Conservation (phyloP, 2,888 invertebrate genomes). For the Aplocera efformata region DNA sequence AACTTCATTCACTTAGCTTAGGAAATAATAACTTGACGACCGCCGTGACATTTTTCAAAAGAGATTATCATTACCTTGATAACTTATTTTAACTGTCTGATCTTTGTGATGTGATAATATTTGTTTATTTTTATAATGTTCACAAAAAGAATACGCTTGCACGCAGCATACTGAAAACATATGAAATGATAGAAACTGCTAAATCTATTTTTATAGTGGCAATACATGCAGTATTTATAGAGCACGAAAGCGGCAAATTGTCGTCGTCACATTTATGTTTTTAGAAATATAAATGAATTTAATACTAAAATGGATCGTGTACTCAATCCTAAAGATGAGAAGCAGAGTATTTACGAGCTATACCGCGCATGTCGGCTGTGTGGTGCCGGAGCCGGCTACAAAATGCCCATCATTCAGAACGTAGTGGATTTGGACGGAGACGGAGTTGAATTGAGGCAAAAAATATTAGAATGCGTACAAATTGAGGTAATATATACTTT, state of each 20-base stretch:
- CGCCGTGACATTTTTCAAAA: too few species aligned
- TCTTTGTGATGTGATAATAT: too few species aligned
- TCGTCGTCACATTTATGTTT: slow-evolving; percentile 11
- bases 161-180: too few species aligned
- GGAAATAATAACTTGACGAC: too few species aligned
- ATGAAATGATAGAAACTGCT: background rate
- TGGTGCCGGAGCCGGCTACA: slow-evolving; percentile 72
- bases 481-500: slow-evolving; percentile 73
- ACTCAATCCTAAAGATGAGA: slow-evolving; percentile 41
- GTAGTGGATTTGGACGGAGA: slow-evolving; percentile 49
- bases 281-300: slow-evolving; percentile 17
- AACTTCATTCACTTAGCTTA: too few species aligned
- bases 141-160: too few species aligned
- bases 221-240: too few species aligned
- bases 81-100: too few species aligned
- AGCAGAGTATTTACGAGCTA: slow-evolving; percentile 64
- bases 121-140: too few species aligned
- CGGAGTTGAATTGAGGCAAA: slow-evolving; percentile 58
- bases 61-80: too few species aligned
- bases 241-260: slow-evolving; percentile 6
- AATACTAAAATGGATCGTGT: slow-evolving; percentile 50
- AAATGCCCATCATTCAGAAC: slow-evolving; percentile 74
- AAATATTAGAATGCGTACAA: slow-evolving; percentile 70
- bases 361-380: slow-evolving; percentile 72
- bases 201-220: too few species aligned